These are phyloP conservation scores for Oasisia sp. DNA, from an alignment of 2,888 invertebrate species.

Conservation along the genomic window DNA sequence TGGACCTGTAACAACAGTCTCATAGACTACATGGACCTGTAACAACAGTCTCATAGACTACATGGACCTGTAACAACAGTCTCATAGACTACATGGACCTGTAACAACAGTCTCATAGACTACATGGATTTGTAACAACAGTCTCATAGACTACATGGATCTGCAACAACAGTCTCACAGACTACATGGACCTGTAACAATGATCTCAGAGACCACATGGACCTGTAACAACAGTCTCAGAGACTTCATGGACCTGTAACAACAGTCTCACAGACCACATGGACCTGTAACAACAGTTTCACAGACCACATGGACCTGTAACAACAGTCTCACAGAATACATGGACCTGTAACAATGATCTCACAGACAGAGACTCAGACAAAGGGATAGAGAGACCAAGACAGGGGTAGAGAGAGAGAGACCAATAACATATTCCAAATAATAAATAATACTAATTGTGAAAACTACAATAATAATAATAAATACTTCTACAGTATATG, in stretches of 20 bases:
- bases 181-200: neutral
- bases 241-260: constrained; percentile 72
- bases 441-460: too few relatives aligned
- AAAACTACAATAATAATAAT: too few relatives aligned
- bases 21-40: too few relatives aligned
- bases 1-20: neutral
- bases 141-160: constrained; percentile 80
- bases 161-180: constrained; percentile 43
- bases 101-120: neutral
- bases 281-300: neutral
- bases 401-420: too few relatives aligned
- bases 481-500: too few relatives aligned
- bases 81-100: neutral
- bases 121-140: too few relatives aligned
- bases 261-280: neutral
- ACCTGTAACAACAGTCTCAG: too few relatives aligned
- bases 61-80: constrained; percentile 67
- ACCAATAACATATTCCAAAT: too few relatives aligned
- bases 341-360: neutral
- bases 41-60: constrained; percentile 84
- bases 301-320: constrained; percentile 72
- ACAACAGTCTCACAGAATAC: neutral
- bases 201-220: too few relatives aligned
- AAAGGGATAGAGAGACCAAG: neutral
- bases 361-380: neutral